These are phyloP conservation scores for Pollicipes pollicipes DNA, from an alignment of 1,140 invertebrate genomes.

Conservation along the genomic window DNA sequence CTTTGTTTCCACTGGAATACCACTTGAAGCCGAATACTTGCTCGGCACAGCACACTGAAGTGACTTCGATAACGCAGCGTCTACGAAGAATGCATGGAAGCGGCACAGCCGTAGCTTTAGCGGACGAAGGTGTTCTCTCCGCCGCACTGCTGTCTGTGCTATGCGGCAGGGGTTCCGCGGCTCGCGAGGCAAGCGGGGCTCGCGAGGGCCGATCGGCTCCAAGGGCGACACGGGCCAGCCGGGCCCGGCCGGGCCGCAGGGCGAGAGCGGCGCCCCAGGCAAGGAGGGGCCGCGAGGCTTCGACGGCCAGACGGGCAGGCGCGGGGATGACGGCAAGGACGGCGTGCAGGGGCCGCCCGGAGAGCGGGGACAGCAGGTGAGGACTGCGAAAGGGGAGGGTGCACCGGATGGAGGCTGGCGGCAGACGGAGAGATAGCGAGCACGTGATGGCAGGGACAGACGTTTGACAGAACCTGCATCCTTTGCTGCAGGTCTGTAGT, in stretches of 20 bases:
- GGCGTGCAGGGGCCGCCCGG: constrained; percentile 44
- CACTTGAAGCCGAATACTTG: too few relatives aligned
- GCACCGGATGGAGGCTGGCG: constrained; percentile 39
- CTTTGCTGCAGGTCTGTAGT: too few relatives aligned
- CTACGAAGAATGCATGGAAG: too few relatives aligned
- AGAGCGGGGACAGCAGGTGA: constrained; percentile 47
- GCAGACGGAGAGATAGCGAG: too few relatives aligned
- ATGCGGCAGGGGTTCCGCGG: constrained; percentile 47
- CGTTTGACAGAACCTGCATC: too few relatives aligned
- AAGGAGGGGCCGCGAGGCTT: constrained; percentile 46
- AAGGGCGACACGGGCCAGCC: constrained; percentile 55
- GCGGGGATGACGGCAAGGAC: constrained; percentile 44
- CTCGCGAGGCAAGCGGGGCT: constrained; percentile 44
- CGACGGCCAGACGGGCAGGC: constrained; percentile 38
- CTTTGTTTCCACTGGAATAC: too few relatives aligned
- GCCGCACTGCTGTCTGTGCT: too few relatives aligned
- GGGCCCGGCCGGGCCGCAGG: constrained; percentile 42
- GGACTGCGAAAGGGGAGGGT: constrained; percentile 11
- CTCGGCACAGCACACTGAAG: too few relatives aligned
- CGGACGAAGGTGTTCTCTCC: too few relatives aligned
- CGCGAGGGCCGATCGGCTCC: constrained; percentile 44
- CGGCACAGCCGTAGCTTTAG: too few relatives aligned
- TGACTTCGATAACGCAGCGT: too few relatives aligned
- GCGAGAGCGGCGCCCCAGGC: constrained; percentile 43
- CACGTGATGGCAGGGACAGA: too few relatives aligned